Percentiles rank a stretch among this genome's conserved stretches.
These are phyloP conservation scores for Acipenser oxyrinchus DNA, from an alignment of 2,797 vertebrate genomes.

Conservation along the genomic window DNA sequence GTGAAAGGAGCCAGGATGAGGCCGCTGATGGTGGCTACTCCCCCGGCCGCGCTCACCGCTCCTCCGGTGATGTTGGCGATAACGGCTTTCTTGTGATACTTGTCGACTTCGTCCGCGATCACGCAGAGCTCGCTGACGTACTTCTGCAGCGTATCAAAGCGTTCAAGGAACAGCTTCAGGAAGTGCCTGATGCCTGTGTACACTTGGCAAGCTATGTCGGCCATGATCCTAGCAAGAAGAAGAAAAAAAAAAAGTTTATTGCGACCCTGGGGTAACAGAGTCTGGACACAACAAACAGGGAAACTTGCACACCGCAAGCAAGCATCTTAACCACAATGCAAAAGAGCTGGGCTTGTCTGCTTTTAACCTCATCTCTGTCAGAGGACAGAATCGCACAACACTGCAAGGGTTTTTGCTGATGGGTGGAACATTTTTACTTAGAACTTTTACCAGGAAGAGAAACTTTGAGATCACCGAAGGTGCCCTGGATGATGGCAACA, in stretches of 20 bases:
- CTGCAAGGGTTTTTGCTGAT: no score
- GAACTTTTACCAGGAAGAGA: no score
- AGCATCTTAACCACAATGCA: no score
- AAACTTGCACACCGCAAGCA: background rate
- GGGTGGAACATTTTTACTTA: no score
- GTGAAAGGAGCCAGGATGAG: constrained; percentile 62
- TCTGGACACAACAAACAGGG: no score
- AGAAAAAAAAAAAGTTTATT: background rate
- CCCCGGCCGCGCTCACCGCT: constrained; percentile 53
- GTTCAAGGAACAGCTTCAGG: constrained; percentile 53
- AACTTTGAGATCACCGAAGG: no score
- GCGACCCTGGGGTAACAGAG: no score
- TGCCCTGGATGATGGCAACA: no score
- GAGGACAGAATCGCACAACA: no score
- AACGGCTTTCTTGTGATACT: constrained; percentile 57
- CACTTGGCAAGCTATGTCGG: background rate
- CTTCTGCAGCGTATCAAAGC: constrained; percentile 44
- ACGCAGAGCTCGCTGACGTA: constrained; percentile 50
- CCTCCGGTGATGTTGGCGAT: constrained; percentile 54
- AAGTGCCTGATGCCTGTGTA: constrained; percentile 59
- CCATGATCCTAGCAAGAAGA: background rate
- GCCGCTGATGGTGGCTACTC: constrained; percentile 61
- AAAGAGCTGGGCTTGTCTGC: no score
- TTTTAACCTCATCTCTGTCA: no score
- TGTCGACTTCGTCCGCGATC: constrained; percentile 46